Evolutionary conservation across 2,113 vertebrate genomes (phyloP), one percentile per base, ranked within the genome.

Genomic region (Piaya cayana): DNA sequence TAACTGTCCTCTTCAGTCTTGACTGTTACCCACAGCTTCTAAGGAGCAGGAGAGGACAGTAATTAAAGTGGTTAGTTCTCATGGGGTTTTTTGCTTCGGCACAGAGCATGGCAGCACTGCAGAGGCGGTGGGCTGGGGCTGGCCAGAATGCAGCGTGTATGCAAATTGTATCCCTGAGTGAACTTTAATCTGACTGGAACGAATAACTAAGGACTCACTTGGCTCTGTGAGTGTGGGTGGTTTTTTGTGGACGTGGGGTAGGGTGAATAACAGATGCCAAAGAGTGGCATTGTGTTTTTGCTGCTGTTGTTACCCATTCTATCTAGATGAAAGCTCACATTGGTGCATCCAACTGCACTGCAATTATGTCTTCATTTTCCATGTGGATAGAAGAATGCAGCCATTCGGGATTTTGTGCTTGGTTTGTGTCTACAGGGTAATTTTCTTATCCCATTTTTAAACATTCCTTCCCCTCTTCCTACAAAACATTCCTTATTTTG

Each of bases 321-420:
- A 63, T 37, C 64, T 14, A 68, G 83, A 39, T 60, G 59, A 12
- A 77, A 75, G 56, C 77, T 92, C 81, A 3, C 43, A 2, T 13
- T 37, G 45, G 60, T 62, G 9, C 3, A 2, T 87, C 83, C 8
- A 1, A 53, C 60, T 82, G 69, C 92, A 16, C 77, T 84, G 88
- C 77, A 95, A 93, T 96, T 96, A 96, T 49, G 36, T 78, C 76
- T 81, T 95, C 72, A 10, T 68, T 78, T 72, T 83, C 58, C 65
- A 5, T 49, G 27, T 6, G 42, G n/a, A 60, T 37, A 60, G 63
- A 65, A 77, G 64, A 80, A 81, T 26, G 56, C 87, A 67, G 4
- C 34, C 1, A 2, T 70, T 89, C 42, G 12, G 53, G 29, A 19
- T 82, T 92, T 86, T 68, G 36, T 67, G 43, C 90, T 52, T 88